These are phyloP conservation scores for Microvelia longipes DNA, from an alignment of 1,140 invertebrate species.

Conservation along the genomic window DNA sequence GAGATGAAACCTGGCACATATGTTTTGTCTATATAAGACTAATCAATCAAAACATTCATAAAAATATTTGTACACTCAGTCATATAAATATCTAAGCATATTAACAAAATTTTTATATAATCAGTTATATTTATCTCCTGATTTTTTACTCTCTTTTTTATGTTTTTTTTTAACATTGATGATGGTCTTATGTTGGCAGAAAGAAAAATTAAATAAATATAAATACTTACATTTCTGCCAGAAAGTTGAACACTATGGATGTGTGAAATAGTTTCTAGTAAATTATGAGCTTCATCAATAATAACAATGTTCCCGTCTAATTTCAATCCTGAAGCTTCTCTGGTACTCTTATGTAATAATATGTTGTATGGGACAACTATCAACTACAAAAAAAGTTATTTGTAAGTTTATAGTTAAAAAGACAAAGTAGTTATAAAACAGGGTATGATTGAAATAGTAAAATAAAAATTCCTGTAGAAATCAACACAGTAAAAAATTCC, in stretches of 20 bases:
- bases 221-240: conserved; percentile 40
- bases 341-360: conserved; percentile 70
- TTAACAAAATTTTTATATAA: too few species aligned
- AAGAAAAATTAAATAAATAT: too few species aligned
- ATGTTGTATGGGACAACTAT: conserved; percentile 74
- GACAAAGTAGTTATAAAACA: conserved; percentile 4
- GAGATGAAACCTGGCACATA: too few species aligned
- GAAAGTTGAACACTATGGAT: conserved; percentile 65
- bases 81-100: too few species aligned
- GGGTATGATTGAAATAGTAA: neutral
- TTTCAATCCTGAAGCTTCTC: conserved; percentile 68
- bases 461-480: neutral
- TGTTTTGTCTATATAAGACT: too few species aligned
- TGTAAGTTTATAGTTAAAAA: conserved; percentile 4
- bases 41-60: too few species aligned
- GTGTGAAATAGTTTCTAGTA: conserved; percentile 75
- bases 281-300: conserved; percentile 94
- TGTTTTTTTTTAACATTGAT: too few species aligned
- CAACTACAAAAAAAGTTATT: conserved; percentile 30
- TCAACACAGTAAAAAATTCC: neutral
- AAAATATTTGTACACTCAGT: too few species aligned
- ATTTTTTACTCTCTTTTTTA: too few species aligned
- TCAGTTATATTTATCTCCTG: too few species aligned
- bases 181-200: too few species aligned
- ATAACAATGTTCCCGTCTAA: conserved; percentile 75